Conservation (phyloP, 2,797 vertebrate genomes). For the Anguilla obscura region DNA sequence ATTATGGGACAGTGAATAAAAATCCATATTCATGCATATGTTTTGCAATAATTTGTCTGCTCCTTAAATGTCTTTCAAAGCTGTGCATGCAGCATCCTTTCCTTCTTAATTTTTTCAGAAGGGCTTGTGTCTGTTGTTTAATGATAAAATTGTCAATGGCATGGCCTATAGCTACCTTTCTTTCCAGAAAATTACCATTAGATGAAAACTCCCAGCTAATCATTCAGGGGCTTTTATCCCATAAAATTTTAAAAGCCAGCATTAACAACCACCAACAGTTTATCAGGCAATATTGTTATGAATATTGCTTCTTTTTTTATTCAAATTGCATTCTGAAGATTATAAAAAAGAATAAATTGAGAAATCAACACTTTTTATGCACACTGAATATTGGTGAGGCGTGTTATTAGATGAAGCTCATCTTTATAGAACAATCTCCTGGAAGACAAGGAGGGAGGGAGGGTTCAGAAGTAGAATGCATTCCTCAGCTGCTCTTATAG, state of each 20-base stretch:
- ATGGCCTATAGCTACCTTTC: not conserved
- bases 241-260: not conserved
- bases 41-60: not conserved
- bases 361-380: conserved; percentile 6
- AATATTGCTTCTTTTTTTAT: conserved; percentile 11
- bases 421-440: not conserved
- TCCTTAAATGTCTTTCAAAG: not conserved
- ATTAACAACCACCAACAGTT: not conserved
- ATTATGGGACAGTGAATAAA: not conserved
- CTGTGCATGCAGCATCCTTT: not conserved
- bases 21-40: not conserved
- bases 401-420: not conserved
- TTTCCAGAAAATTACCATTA: not conserved
- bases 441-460: not conserved
- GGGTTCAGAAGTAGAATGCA: not conserved
- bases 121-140: not conserved
- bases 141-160: not conserved
- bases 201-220: not conserved
- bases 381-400: not conserved
- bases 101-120: not conserved
- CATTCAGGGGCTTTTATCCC: conserved; percentile 6
- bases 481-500: not conserved
- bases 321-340: conserved; percentile 10
- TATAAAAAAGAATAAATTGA: not conserved
- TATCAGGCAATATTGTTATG: conserved; percentile 9